Evolutionary conservation across 2,797 vertebrate species (phyloP), one percentile per base, ranked within the genome.

Genomic region (Diceros bicornis): DNA sequence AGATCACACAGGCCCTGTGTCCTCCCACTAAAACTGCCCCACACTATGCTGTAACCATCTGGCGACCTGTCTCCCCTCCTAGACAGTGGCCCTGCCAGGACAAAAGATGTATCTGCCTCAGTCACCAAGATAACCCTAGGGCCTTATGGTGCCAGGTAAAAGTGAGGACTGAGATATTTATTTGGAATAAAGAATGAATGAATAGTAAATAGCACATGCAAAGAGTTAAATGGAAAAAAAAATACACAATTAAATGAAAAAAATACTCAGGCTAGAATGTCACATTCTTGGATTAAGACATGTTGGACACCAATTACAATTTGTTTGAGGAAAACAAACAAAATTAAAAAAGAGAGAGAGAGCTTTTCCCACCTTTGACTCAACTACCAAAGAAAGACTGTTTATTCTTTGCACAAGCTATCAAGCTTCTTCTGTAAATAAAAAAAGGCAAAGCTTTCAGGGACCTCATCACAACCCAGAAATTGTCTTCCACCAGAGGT

Each of bases 181-280:
- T 72, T 66, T 97, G 61, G 25, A 96, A 89, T 79, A 68, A 77
- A 89, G 37, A 96, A 89, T 72, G 21, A 89, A 77, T 50, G 9
- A 93, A 50, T 66, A 94, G n/a, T 59, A 50, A 92, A 78, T 14
- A 87, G 44, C 25, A 66, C 16, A 44, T 47, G 13, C 50, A 92
- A 81, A 23, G 64, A 90, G 14, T 68, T 71, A 61, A 69, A 37
- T 55, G 20, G 13, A 52, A 52, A 12, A 82, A 79, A 92, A 71
- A 92, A 90, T 21, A 83, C 7, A 88, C 6, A 44, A 27, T 89
- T 83, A 83, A 91, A 61, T 6, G 6, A 32, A 72, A 87, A 27
- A 91, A 66, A 62, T 21, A 69, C 20, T 64, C 50, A 90, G 75
- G 47, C 69, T 37, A 57, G 52, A 92, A 75, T 59, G 25, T 81